A percentile compares a stretch with the other conserved stretches of the same genome.
phyloP scores from a whole-genome alignment of 2,113 vertebrate species.

The Hassar affinis region DNA sequence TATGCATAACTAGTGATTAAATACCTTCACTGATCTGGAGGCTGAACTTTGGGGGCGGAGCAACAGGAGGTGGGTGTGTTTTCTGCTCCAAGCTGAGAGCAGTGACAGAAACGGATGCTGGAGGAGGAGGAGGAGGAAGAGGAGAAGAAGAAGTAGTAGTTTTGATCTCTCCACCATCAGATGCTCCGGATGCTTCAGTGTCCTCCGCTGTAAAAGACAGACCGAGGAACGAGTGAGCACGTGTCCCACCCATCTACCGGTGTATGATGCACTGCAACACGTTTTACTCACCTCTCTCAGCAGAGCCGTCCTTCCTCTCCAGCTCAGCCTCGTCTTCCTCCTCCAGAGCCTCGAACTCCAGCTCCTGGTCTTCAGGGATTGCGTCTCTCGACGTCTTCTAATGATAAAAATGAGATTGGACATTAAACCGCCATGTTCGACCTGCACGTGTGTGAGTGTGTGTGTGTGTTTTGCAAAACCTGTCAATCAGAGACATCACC shows the following conservation, averaged over 20 bases:
- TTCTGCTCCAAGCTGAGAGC: slow-evolving; percentile 28
- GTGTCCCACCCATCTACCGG: background rate
- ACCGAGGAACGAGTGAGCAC: background rate
- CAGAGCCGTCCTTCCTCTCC: slow-evolving; percentile 31
- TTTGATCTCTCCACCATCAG: slow-evolving; percentile 16
- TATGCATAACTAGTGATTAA: no score
- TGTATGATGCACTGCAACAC: background rate
- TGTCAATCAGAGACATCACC: background rate
- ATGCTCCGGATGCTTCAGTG: background rate
- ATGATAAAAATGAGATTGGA: background rate
- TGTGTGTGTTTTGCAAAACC: no score
- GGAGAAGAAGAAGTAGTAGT: background rate
- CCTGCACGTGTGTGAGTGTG: background rate
- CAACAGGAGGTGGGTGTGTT: background rate
- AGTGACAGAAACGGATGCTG: slow-evolving; percentile 17
- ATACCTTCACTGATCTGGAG: slow-evolving; percentile 45
- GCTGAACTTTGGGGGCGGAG: slow-evolving; percentile 36
- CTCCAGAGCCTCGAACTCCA: slow-evolving; percentile 74
- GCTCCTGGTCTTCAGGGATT: slow-evolving; percentile 73
- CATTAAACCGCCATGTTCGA: background rate
- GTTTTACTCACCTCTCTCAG: slow-evolving; percentile 49
- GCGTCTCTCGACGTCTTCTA: slow-evolving; percentile 77
- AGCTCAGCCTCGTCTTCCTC: slow-evolving; percentile 66
- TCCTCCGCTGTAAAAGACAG: slow-evolving; percentile 31
- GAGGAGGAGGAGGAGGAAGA: slow-evolving; percentile 1